Conservation (phyloP, 1,140 invertebrate genomes). For the Melipona quadrifasciata region DNA sequence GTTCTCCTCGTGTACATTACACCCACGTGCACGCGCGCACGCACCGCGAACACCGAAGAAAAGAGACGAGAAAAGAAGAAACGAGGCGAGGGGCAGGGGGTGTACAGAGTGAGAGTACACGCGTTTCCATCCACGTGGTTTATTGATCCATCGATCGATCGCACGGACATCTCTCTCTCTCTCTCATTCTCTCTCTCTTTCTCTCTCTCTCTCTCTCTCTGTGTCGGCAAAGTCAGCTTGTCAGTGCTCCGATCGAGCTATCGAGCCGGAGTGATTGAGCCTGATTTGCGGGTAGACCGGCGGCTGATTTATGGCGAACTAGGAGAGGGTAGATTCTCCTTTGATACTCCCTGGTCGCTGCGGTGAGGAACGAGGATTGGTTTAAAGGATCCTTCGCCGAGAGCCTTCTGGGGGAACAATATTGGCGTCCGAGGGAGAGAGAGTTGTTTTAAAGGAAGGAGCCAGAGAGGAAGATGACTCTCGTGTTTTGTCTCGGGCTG, state of each 20-base stretch:
- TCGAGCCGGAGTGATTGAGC: conserved; percentile 36
- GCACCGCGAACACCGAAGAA: no score
- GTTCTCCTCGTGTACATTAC: conserved; percentile 42
- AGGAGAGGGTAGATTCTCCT: conserved; percentile 24
- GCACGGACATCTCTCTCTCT: background rate
- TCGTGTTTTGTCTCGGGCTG: background rate
- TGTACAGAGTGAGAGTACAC: conserved; percentile 49
- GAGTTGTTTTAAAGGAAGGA: background rate
- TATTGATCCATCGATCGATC: conserved; percentile 59
- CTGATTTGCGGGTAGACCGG: conserved; percentile 45
- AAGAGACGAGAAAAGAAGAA: background rate
- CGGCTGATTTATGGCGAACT: conserved; percentile 43
- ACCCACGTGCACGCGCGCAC: conserved; percentile 32
- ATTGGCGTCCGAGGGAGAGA: background rate
- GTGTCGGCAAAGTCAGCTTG: conserved; percentile 23
- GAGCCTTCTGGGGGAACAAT: background rate
- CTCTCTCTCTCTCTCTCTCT: background rate
- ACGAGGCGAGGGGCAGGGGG: background rate
- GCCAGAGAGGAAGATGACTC: background rate
- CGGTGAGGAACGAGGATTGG: conserved; percentile 12
- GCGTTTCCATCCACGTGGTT: conserved; percentile 53
- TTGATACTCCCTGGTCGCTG: background rate
- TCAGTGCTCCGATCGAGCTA: conserved; percentile 48
- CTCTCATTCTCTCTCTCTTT: background rate
- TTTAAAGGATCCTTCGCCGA: background rate